phyloP scores from a whole-genome alignment of 1,140 invertebrate species.

The Formica selysi region DNA sequence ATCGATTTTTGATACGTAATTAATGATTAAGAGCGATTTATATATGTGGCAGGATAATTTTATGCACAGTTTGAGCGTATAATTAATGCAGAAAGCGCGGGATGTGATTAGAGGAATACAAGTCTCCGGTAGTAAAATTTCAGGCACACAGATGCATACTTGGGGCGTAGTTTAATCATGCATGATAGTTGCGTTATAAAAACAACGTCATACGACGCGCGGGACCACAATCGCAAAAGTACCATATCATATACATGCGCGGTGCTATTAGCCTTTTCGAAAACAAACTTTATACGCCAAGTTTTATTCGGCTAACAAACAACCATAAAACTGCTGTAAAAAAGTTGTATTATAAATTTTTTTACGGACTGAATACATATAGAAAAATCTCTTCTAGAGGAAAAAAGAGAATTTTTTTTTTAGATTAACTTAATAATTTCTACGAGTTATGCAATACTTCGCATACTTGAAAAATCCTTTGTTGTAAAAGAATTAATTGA shows the following conservation, averaged over 20 bases:
- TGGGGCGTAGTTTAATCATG: constrained; percentile 58
- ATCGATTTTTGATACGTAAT: constrained; percentile 55
- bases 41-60: constrained; percentile 30
- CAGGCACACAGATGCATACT: constrained; percentile 51
- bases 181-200: constrained; percentile 52
- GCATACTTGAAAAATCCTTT: constrained; percentile 25
- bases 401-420: neutral
- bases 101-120: constrained; percentile 44
- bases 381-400: neutral
- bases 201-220: constrained; percentile 31
- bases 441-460: neutral
- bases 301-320: constrained; percentile 32
- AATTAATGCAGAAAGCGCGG: constrained; percentile 47
- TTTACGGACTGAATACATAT: neutral
- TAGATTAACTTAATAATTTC: constrained; percentile 23
- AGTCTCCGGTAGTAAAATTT: constrained; percentile 34
- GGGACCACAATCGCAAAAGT: constrained; percentile 43
- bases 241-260: too few relatives aligned
- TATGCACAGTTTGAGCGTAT: constrained; percentile 35
- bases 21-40: constrained; percentile 38
- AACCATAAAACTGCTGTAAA: constrained; percentile 35
- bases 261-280: constrained; percentile 30
- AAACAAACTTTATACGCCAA: constrained; percentile 41
- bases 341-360: constrained; percentile 6
- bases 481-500: neutral